Evolutionary conservation across 2,113 vertebrate genomes (phyloP).

Genomic region (Elanoides forficatus): DNA sequence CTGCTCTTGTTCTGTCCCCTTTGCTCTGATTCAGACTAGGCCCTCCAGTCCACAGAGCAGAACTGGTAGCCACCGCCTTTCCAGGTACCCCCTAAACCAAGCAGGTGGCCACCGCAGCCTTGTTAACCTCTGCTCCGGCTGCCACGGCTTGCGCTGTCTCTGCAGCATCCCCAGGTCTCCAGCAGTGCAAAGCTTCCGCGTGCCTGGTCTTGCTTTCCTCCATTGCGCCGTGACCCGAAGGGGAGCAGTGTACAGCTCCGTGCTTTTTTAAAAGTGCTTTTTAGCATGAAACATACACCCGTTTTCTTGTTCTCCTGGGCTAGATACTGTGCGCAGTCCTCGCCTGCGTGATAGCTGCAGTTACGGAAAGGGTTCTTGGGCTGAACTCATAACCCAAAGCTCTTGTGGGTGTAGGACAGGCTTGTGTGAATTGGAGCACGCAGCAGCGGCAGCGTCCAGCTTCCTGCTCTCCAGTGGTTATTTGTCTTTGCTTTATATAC

Average conservation of each 20-base stretch:
- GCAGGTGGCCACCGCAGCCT: neutral
- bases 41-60: neutral
- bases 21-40: neutral
- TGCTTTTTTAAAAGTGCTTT: neutral
- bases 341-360: neutral
- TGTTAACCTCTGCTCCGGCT: neutral
- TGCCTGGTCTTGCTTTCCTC: neutral
- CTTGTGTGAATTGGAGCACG: neutral
- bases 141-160: neutral
- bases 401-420: neutral
- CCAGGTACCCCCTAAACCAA: neutral
- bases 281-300: neutral
- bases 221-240: rapidly evolving
- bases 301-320: neutral
- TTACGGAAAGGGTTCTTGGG: neutral
- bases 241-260: no score
- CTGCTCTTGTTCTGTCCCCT: neutral
- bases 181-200: rapidly evolving
- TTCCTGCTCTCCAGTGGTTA: neutral
- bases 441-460: neutral
- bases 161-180: neutral
- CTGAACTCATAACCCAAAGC: neutral
- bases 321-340: neutral
- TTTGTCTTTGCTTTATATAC: neutral
- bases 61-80: neutral